Evolutionary conservation across 2,113 vertebrate genomes (phyloP), one percentile per base, ranked within the genome.

Genomic region (Holacanthus passer): DNA sequence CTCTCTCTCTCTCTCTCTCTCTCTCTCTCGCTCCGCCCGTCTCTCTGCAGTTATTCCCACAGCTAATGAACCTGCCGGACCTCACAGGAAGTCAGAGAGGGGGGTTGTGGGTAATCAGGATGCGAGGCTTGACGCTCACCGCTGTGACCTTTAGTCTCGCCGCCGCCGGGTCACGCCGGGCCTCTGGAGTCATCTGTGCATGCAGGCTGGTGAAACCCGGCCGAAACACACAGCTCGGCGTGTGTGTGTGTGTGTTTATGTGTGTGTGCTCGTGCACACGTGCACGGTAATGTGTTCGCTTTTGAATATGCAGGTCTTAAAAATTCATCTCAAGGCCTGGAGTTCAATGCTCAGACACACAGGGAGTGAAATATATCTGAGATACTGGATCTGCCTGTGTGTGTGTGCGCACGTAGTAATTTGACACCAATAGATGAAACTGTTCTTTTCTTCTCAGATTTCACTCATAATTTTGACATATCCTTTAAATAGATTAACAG

Each of bases 51-150:
- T 68, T 85, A 87, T 96, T 94, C 96, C 96, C 96, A 92, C 93
- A 84, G 94, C 96, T 97, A 97, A 98, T 97, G 97, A 98, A 97
- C 95, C 91, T 85, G 81, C 77, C 35, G 73, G 91, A 90, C 88
- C 91, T 88, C 95, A 96, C 95, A 95, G 95, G 95, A 89, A 94
- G 94, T 95, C 37, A 45, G 95, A 93, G 95, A 93, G 92, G 96
- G 95, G 95, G 96, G 95, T 93, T 95, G 87, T 75, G 96, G 96
- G 95, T 96, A 96, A 97, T 97, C 96, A 96, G 96, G 95, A 97
- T 96, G 96, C 96, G 86, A 90, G 91, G 84, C 95, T 93, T 91
- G 95, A 92, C 95, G 92, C 95, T 95, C 82, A 92, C 94, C 65
- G 73, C 96, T 94, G 92, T 97, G 96, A 98, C 97, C 97, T 97